Conservation (phyloP, 2,113 vertebrate genomes). For the Arizona elegans region DNA sequence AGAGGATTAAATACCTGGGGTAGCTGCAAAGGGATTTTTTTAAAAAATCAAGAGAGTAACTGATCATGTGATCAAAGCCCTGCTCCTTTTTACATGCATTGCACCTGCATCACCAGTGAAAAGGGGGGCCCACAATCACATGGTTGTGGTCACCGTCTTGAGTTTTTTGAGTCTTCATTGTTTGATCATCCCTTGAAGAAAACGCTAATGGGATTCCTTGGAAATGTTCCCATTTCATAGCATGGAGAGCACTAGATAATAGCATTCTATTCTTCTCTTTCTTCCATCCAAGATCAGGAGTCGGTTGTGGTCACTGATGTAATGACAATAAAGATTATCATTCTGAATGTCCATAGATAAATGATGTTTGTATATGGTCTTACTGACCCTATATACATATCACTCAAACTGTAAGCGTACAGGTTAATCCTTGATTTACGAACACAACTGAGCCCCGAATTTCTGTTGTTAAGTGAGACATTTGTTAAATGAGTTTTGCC, state of each 20-base stretch:
- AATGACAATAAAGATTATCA: neutral
- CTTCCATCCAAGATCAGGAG: neutral
- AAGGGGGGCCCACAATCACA: neutral
- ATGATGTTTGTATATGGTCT: too few species aligned
- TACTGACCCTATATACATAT: neutral
- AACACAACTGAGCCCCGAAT: too few species aligned
- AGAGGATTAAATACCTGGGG: neutral
- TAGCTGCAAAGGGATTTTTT: neutral
- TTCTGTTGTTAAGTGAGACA: too few species aligned
- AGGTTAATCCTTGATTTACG: too few species aligned
- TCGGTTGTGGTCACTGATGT: neutral
- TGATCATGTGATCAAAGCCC: neutral
- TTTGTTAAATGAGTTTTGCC: too few species aligned
- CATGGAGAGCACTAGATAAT: neutral
- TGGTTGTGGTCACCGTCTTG: neutral
- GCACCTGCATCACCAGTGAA: neutral
- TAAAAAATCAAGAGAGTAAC: neutral
- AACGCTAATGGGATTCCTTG: neutral
- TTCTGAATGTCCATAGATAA: neutral
- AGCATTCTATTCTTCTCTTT: neutral
- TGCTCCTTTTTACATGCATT: neutral
- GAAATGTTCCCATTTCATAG: neutral
- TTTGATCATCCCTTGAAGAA: neutral
- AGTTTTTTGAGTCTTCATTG: neutral
- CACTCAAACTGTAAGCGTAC: neutral